phyloP scores from a whole-genome alignment of 2,797 vertebrate genomes.

The Siniperca undulata region DNA sequence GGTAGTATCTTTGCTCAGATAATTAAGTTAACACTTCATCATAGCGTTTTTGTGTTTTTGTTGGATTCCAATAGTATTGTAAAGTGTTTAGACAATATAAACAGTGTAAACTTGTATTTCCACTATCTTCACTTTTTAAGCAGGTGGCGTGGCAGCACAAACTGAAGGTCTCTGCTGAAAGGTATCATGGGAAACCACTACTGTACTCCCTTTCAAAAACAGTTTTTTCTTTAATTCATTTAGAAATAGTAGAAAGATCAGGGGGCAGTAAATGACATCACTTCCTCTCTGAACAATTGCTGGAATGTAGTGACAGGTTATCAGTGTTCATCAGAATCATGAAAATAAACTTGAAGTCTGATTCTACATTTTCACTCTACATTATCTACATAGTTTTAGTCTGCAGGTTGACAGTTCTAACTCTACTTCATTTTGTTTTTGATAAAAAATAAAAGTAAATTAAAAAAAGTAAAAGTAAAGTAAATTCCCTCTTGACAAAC shows the following conservation, averaged over 20 bases:
- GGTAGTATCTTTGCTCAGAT: background rate
- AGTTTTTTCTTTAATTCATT: no score
- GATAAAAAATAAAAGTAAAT: no score
- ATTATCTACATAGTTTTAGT: no score
- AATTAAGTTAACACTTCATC: background rate
- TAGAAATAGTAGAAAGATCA: background rate
- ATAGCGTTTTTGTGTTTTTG: background rate
- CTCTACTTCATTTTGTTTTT: no score
- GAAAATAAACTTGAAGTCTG: background rate
- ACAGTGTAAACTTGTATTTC: background rate
- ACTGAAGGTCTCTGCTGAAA: background rate
- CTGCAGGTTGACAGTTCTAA: no score
- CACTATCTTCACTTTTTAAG: background rate
- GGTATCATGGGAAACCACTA: background rate
- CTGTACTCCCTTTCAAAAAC: no score
- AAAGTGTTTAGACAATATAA: background rate
- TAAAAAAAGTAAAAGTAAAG: no score
- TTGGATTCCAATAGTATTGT: background rate
- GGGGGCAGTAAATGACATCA: background rate
- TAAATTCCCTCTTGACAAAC: background rate
- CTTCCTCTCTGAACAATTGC: background rate
- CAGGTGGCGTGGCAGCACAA: background rate
- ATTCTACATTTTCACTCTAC: background rate
- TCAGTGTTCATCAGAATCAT: conserved; percentile 1
- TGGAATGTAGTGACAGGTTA: background rate